These are phyloP conservation scores for Eumaeus atala DNA, from an alignment of 1,140 invertebrate genomes.

Conservation along the genomic window DNA sequence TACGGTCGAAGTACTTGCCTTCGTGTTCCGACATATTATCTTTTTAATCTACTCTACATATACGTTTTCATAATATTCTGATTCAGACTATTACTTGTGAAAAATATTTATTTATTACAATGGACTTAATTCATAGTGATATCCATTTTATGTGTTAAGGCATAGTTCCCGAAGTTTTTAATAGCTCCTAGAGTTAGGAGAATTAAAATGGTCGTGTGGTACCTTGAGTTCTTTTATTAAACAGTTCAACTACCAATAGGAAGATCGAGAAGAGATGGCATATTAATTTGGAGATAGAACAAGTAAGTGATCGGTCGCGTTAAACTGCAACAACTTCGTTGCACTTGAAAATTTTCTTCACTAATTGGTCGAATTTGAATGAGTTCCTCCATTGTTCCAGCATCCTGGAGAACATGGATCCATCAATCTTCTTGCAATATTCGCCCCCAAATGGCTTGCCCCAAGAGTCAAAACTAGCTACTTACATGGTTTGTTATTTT, in stretches of 20 bases:
- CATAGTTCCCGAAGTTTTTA: neutral
- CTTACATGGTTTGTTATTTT: conserved; percentile 80
- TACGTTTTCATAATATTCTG: too few species aligned
- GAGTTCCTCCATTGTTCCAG: conserved; percentile 13
- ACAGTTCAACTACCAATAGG: neutral
- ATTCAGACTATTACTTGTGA: too few species aligned
- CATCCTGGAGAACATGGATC: conserved; percentile 43
- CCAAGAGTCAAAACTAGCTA: conserved; percentile 88
- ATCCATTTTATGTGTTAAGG: conserved; percentile 1
- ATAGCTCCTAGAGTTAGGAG: neutral
- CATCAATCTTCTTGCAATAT: conserved; percentile 60
- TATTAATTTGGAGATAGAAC: neutral
- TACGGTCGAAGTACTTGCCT: neutral
- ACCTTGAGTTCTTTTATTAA: neutral
- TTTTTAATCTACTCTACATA: too few species aligned
- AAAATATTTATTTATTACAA: too few species aligned
- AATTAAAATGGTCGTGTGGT: conserved; percentile 6
- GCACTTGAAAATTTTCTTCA: neutral
- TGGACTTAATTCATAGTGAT: too few species aligned
- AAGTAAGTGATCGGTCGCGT: conserved; percentile 1
- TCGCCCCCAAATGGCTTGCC: conserved; percentile 84
- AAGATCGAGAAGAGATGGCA: neutral
- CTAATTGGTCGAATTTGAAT: conserved; percentile 14
- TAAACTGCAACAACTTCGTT: neutral
- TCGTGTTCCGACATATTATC: neutral